Evolutionary conservation across 2,113 vertebrate genomes (phyloP).

Genomic region (Pygathrix nemaeus): DNA sequence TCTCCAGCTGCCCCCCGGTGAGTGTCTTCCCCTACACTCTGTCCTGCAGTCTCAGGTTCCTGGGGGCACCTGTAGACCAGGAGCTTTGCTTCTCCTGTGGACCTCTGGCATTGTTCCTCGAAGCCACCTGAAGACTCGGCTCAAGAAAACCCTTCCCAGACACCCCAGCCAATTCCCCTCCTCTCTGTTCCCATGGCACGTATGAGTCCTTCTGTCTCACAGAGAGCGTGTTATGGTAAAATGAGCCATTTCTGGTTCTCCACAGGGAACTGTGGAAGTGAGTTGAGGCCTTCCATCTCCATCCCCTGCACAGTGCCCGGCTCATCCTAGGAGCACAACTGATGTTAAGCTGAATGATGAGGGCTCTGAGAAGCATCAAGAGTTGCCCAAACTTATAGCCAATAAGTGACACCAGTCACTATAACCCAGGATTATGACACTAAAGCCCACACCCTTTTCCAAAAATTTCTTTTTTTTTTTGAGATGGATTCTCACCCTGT

Average conservation of each 20-base stretch:
- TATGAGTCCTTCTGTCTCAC: not conserved
- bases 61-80: not conserved
- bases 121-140: not conserved
- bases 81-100: not conserved
- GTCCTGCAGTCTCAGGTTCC: not conserved
- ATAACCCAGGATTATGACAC: not conserved
- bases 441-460: not conserved
- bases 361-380: not conserved
- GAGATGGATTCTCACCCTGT: too few species aligned
- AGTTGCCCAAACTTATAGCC: not conserved
- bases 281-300: not conserved
- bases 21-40: conserved; percentile 76
- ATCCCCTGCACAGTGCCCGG: too few species aligned
- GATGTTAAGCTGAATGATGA: not conserved
- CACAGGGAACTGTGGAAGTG: not conserved
- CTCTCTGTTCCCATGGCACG: not conserved
- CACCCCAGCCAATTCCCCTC: not conserved
- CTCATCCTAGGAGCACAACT: not conserved
- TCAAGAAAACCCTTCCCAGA: not conserved
- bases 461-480: not conserved
- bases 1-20: conserved; percentile 93
- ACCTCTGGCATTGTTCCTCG: not conserved
- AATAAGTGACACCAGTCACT: not conserved
- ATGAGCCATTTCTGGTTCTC: not conserved
- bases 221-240: not conserved